Base-by-base conservation (phyloP, 2,888 invertebrate genomes). In the Dynastes tityus region DNA sequence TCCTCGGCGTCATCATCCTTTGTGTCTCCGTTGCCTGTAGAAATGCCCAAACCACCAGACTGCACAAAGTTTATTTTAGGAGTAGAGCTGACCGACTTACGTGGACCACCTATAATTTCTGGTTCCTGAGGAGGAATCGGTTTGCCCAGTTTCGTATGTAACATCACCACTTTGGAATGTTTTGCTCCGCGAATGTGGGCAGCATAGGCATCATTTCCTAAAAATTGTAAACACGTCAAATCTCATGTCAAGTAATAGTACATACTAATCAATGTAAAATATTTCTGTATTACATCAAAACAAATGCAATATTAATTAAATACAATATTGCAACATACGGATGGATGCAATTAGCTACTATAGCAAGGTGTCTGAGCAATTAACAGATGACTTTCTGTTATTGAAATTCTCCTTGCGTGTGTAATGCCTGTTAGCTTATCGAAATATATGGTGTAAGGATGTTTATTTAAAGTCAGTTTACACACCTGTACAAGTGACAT, bases 121-220 rank as follows among this genome's bases (percentile, higher is more conserved):
- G 98, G 98, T 88, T 98, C 98, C 75, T 96, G 95, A 75, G 97
- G 95, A 29, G 99, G 99, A 83, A 99, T 98, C 4, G 98, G 98
- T 89, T 99, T 99, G 80, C 99, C 99, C 55, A 99, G 92, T 90
- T 97, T 97, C 76, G 97, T 98, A 90, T 99, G 98, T 82, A 99
- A 91, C 88, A 98, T 96, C 70, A 98, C 95, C 78, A 98, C 97
- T 91, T 98, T 98, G 89, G 98, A 97, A 91, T 99, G 99, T 89
- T 99, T 99, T 83, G 97, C 95, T 80, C 99, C 99, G 79, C 98
- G 93, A 84, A 99, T 97, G 90, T 99, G 99, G 65, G 98, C 98
- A 58, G 98, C 97, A 90, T 99, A 99, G 0, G 99, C 98, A 91
- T 99, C 99, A 77, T 96, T 96, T 77, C 99, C 98, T 45, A 97